These are phyloP conservation scores for Anarhynchus alexandrinus DNA, from an alignment of 2,113 vertebrate species.

Conservation along the genomic window DNA sequence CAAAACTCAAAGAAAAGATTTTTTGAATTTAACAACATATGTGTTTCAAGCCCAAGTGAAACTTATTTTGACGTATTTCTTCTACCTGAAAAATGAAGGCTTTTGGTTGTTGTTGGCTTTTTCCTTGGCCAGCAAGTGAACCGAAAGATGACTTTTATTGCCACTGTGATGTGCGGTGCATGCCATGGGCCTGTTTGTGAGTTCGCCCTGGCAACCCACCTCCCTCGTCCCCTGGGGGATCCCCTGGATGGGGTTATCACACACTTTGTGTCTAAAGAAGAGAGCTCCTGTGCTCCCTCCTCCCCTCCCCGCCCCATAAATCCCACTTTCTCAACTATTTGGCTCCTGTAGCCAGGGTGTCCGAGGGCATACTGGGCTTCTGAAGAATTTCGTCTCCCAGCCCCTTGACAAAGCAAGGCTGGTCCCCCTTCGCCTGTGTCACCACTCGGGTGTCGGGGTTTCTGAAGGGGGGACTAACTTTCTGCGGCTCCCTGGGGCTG, in stretches of 20 bases:
- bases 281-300: neutral
- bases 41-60: neutral
- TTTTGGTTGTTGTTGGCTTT: neutral
- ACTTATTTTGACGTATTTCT: neutral
- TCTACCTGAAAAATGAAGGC: neutral
- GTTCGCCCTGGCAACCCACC: neutral
- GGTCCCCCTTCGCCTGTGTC: neutral
- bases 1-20: neutral
- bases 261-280: neutral
- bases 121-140: neutral
- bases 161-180: fast-evolving
- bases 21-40: neutral
- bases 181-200: neutral
- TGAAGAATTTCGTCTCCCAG: neutral
- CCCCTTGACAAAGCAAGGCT: neutral
- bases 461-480: neutral
- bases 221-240: neutral
- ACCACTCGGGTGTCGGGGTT: neutral
- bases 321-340: neutral
- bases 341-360: neutral
- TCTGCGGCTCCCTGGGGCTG: neutral
- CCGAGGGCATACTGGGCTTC: neutral
- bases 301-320: neutral
- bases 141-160: neutral
- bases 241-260: neutral